A percentile compares a stretch with the other conserved stretches of the same genome.
Conservation (phyloP, 2,113 vertebrate species). For the Callopanchax toddi region DNA sequence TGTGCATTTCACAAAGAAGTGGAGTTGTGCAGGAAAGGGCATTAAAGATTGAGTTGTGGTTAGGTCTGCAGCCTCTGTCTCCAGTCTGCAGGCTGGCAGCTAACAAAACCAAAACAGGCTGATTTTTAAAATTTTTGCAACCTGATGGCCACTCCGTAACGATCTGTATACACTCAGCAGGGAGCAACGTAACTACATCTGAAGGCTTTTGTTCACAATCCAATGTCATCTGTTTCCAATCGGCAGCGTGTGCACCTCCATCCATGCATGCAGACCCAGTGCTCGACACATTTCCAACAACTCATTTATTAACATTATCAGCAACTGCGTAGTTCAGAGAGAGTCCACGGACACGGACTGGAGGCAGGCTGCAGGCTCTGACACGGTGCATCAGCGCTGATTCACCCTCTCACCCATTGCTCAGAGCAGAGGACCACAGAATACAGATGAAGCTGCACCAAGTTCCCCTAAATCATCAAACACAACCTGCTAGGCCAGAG, state of each 20-base stretch:
- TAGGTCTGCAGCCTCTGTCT: slow-evolving; percentile 18
- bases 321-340: slow-evolving; percentile 30
- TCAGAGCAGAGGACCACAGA: slow-evolving; percentile 24
- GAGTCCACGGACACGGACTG: slow-evolving; percentile 36
- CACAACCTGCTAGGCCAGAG: too few species aligned
- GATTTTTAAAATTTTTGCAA: slow-evolving; percentile 36
- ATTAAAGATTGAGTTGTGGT: slow-evolving; percentile 46
- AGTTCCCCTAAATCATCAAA: too few species aligned
- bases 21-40: slow-evolving; percentile 1
- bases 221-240: slow-evolving; percentile 33
- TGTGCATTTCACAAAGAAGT: too few species aligned
- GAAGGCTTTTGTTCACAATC: slow-evolving; percentile 28
- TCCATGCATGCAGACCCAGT: neutral
- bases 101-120: too few species aligned
- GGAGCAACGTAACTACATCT: slow-evolving; percentile 30
- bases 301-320: slow-evolving; percentile 56
- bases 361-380: slow-evolving; percentile 44
- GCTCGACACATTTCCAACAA: slow-evolving; percentile 16
- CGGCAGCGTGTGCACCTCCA: slow-evolving; percentile 16
- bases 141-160: slow-evolving; percentile 24
- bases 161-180: slow-evolving; percentile 33
- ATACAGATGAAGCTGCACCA: slow-evolving; percentile 34
- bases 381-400: slow-evolving; percentile 41
- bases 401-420: slow-evolving; percentile 41
- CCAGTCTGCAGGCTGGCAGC: neutral